Evolutionary conservation across 2,113 vertebrate genomes (phyloP), one percentile per base, ranked within the genome.

Genomic region (Clarias gariepinus): DNA sequence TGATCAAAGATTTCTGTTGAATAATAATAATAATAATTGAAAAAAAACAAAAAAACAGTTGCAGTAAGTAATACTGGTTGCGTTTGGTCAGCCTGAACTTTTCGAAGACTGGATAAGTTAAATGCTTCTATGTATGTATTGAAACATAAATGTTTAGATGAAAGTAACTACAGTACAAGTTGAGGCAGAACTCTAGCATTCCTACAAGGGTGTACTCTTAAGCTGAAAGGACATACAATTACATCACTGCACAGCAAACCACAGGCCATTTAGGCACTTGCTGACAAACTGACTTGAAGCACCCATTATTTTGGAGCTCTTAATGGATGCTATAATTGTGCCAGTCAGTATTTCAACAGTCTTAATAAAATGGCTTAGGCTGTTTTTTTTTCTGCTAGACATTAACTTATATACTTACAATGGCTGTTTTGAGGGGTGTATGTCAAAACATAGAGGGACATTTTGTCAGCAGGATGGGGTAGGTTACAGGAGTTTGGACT

Each of bases 321-420:
- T 96, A 97, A 95, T 94, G 95, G 95, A 97, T 92, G 93, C 93
- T 90, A 93, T 93, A 94, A 94, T 93, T 94, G 93, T 94, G 91
- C 93, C 95, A 94, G 89, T 90, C 89, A 93, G 87, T 90, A 92
- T 91, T 88, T 36, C 53, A 85, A 87, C 84, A 84, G 82, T 90
- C 92, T 92, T 94, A 92, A 94, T 93, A 90, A 90, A 91, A 91
- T 86, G 90, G 90, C 91, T 92, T 93, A 90, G 87, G 83, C 87
- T 89, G 90, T 36, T 74, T 74, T 78, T 86, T 64, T 64, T 63
- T 80, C 84, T 90, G 4, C 3, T 74, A 80, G 83, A 90, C 90
- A 82, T 89, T 89, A 76, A 84, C 87, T 89, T 83, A 88, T 94
- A 88, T 89, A 90, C 92, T 94, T 92, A 91, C 87, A 93, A 92